Evolutionary conservation across 1,140 invertebrate species (phyloP), one percentile per base, ranked within the genome.

Genomic region (Drosophila ercepeae): DNA sequence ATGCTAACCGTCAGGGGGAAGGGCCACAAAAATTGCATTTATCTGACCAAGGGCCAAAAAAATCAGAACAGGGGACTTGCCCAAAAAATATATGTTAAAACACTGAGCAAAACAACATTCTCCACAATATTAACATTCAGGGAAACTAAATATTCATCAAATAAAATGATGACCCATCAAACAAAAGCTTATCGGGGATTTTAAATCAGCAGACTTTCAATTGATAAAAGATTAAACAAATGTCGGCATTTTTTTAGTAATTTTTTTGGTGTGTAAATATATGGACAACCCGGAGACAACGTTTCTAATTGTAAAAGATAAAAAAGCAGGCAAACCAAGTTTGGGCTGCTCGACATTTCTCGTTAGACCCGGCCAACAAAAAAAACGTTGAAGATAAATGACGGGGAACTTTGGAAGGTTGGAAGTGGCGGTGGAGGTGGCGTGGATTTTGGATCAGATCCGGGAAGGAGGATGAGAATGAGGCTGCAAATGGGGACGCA

Each of bases 281-380:
- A 70, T 59, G 53, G 32, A 44, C 36, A 50, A 8, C 67, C 67
- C 65, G 61, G 54, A 75, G 70, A 86, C 81, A 76, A 49, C 63
- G 39, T 46, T 76, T 86, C 82, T 86, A 86, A 86, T 86, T 86
- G 81, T 86, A 65, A 81, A 77, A 86, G 81, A 84, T 81, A 86
- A 84, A 86, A 86, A 78, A 84, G 16, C 44, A 54, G 61, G 41
- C 21, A 67, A 60, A 63, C 61, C 59, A 68, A 72, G 29, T 61
- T 70, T 65, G 74, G 74, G 69, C 32, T 67, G 75, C 59, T 64
- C 53, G 65, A 70, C 72, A 86, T 74, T 52, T 83, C 63, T 75
- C 67, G 69, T 83, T 83, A 83, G 67, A 61, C 41, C 54, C 32
- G 13, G 60, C 14, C 16, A 21, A 72, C 69, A 78, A 69, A 72